Evolutionary conservation across 2,888 invertebrate genomes (phyloP), one percentile per base, ranked within the genome.

Genomic region (Hypena proboscidalis): DNA sequence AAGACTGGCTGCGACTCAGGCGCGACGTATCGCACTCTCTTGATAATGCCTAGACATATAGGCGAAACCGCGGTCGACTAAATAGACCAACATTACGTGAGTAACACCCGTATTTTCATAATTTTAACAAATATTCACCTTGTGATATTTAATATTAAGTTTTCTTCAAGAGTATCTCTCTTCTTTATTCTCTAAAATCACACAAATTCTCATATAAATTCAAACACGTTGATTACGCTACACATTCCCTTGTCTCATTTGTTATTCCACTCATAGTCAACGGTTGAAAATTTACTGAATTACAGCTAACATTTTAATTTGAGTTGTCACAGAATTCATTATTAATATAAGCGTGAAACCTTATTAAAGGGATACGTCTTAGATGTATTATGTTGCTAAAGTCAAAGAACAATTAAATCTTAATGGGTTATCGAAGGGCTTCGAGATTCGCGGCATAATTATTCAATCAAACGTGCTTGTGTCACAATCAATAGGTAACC

Each of bases 281-380:
- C n/a, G n/a, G 19, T 61, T 44, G 8, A 13, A 37, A 44, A 55
- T 42, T 41, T 55, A 63, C 54, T 42, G 34, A 47, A 58, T 48
- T 39, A 44, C 48, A 46, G 37, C 27, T 56, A 35, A 30, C n/a
- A 14, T 41, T 37, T 36, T 42, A 37, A 43, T 45, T 45, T 54
- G 48, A 48, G 20, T 25, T 29, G 27, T 17, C 31, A n/a, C n/a
- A n/a, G 15, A 6, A 15, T 19, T 6, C 13, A 17, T 22, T 23
- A 33, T 15, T 39, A 31, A 26, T 30, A 22, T 39, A 31, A 20
- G 36, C 19, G 34, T 37, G 30, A 47, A 45, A 41, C 31, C 33
- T 54, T 58, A 69, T 62, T 67, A 66, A 59, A 61, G 48, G 55
- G 43, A 30, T 47, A 59, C 25, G 20, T 49, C 54, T 48, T 38